These are phyloP conservation scores for Aramus guarauna DNA, from an alignment of 2,113 vertebrate species.

Conservation along the genomic window DNA sequence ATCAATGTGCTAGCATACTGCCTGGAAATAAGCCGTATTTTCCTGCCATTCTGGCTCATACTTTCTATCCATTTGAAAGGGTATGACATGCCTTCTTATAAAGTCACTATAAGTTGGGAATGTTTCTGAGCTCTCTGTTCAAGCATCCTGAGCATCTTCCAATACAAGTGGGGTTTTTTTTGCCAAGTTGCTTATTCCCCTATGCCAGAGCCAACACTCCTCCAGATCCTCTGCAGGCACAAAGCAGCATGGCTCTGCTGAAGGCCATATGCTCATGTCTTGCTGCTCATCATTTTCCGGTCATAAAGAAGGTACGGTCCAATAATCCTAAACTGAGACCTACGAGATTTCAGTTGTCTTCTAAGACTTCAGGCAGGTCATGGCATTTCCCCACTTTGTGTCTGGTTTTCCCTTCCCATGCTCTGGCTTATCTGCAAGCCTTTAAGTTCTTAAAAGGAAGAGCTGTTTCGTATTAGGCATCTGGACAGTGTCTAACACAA, in stretches of 20 bases:
- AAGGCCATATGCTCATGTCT: background rate
- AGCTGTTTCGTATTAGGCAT: constrained; percentile 22
- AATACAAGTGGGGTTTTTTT: background rate
- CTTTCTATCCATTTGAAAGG: background rate
- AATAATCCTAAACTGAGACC: background rate
- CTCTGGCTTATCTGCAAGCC: constrained; percentile 30
- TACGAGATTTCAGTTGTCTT: background rate
- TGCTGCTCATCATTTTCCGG: background rate
- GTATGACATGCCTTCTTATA: background rate
- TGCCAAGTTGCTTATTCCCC: background rate
- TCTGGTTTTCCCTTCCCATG: constrained; percentile 16
- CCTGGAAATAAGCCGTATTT: background rate
- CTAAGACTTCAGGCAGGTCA: background rate
- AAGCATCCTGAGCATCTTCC: background rate
- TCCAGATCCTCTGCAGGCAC: background rate
- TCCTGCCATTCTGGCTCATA: constrained; percentile 39
- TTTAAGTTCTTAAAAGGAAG: constrained; percentile 17
- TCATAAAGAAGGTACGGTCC: background rate
- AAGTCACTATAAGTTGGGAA: background rate
- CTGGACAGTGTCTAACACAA: constrained; percentile 42
- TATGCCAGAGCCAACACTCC: background rate
- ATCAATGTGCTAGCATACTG: background rate
- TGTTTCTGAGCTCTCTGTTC: background rate
- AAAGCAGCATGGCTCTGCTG: background rate
- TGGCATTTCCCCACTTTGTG: background rate